Evolutionary conservation across 2,113 vertebrate genomes (phyloP).

Genomic region (Psammodynastes pulverulentus): DNA sequence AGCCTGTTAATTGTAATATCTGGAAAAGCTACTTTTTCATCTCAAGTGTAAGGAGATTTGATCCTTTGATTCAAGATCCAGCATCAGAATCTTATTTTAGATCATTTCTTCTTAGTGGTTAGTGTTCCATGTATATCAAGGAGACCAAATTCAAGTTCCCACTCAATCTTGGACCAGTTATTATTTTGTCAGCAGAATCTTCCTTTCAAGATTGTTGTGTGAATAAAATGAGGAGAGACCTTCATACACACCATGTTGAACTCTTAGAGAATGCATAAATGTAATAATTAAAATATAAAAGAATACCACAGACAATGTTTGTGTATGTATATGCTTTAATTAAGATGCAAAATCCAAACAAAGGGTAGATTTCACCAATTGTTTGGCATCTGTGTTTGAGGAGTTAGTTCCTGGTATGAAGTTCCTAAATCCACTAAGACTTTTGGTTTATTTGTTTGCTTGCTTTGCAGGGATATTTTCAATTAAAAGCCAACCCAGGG

Average conservation of each 20-base stretch:
- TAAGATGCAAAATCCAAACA: background rate
- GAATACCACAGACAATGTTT: background rate
- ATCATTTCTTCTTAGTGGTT: background rate
- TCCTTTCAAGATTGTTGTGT: background rate
- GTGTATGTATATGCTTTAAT: background rate
- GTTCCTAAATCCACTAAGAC: background rate
- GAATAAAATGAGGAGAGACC: background rate
- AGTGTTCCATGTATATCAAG: background rate
- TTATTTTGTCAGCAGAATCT: background rate
- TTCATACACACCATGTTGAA: background rate
- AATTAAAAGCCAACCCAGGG: constrained; percentile 96
- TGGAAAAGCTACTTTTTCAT: background rate
- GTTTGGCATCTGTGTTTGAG: background rate
- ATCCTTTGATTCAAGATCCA: background rate
- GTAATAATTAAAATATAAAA: background rate
- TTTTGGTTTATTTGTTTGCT: constrained; percentile 4
- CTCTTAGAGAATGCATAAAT: background rate
- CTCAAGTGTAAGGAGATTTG: background rate
- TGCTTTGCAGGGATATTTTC: constrained; percentile 89
- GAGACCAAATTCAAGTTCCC: background rate
- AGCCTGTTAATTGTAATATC: background rate
- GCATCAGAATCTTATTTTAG: background rate
- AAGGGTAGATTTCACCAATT: background rate
- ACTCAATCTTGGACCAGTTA: background rate
- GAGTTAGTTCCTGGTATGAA: background rate